Conservation (phyloP, 2,888 invertebrate species). For the Dorcus parallelipipedus region DNA sequence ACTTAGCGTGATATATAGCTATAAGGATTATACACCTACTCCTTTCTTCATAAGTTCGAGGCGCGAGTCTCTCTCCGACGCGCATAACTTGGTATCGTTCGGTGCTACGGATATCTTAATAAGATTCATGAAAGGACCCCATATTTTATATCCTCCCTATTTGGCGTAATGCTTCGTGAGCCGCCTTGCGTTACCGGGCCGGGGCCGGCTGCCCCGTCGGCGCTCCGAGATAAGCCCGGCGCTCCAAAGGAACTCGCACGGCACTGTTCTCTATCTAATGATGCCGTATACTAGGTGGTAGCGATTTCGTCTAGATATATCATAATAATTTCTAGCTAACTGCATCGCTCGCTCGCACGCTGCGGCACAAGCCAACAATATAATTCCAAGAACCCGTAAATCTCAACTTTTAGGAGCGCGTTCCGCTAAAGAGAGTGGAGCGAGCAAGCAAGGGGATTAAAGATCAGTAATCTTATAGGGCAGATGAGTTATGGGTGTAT, state of each 20-base stretch:
- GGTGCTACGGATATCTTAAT: conserved; percentile 69
- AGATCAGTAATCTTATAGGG: conserved; percentile 71
- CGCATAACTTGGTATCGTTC: conserved; percentile 52
- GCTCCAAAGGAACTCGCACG: conserved; percentile 25
- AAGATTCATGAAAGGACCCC: conserved; percentile 81
- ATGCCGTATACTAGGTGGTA: conserved; percentile 43
- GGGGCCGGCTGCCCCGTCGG: conserved; percentile 36
- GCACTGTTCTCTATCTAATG: conserved; percentile 44
- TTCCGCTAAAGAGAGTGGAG: conserved; percentile 53
- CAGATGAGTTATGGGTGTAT: conserved; percentile 66
- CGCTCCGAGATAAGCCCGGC: conserved; percentile 38
- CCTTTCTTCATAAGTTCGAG: conserved; percentile 54
- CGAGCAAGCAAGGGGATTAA: conserved; percentile 63
- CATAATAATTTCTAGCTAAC: conserved; percentile 54
- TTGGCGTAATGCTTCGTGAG: conserved; percentile 46
- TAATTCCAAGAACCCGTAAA: conserved; percentile 67
- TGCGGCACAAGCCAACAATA: conserved; percentile 54
- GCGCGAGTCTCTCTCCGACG: conserved; percentile 35
- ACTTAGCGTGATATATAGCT: conserved; percentile 53
- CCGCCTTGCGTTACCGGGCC: conserved; percentile 21
- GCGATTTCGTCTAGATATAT: conserved; percentile 53
- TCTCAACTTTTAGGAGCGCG: conserved; percentile 65
- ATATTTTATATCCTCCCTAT: conserved; percentile 72
- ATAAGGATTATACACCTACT: conserved; percentile 54
- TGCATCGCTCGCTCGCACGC: conserved; percentile 36